Evolutionary conservation across 2,113 vertebrate genomes (phyloP).

Genomic region (Nematolebias whitei): DNA sequence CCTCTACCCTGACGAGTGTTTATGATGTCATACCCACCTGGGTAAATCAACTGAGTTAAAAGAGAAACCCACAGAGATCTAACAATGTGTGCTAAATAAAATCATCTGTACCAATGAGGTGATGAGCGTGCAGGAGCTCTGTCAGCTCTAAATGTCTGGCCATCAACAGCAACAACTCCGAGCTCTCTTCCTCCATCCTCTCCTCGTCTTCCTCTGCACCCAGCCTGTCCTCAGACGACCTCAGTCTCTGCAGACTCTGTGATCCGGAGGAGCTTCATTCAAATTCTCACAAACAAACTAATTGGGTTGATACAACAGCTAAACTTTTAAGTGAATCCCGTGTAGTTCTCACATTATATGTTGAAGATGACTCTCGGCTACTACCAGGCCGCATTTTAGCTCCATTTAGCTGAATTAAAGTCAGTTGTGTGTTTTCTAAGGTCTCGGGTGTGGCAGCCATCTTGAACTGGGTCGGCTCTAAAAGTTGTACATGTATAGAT

Average conservation of each 20-base stretch:
- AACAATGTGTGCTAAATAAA: accelerated
- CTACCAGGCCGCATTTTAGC: too few species aligned
- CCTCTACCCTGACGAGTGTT: conserved; percentile 65
- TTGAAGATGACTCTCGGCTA: too few species aligned
- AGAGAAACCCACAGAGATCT: background rate
- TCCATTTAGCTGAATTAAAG: too few species aligned
- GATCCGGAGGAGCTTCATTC: background rate
- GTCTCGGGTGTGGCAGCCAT: too few species aligned
- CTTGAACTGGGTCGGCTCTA: too few species aligned
- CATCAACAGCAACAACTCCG: conserved; percentile 58
- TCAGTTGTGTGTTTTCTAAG: too few species aligned
- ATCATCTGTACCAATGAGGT: conserved; percentile 70
- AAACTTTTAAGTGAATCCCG: too few species aligned
- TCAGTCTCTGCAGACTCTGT: conserved; percentile 54
- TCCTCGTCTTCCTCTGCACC: conserved; percentile 32
- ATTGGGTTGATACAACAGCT: too few species aligned
- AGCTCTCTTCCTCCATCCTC: conserved; percentile 34
- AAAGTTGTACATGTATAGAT: too few species aligned
- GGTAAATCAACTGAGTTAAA: background rate
- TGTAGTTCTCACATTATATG: too few species aligned
- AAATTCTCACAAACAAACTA: too few species aligned
- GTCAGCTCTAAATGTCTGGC: conserved; percentile 69
- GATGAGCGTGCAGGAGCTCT: conserved; percentile 72
- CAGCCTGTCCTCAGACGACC: conserved; percentile 25
- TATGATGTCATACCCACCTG: conserved; percentile 76